phyloP scores from a whole-genome alignment of 2,888 invertebrate genomes.

The Hypercompe scribonia region DNA sequence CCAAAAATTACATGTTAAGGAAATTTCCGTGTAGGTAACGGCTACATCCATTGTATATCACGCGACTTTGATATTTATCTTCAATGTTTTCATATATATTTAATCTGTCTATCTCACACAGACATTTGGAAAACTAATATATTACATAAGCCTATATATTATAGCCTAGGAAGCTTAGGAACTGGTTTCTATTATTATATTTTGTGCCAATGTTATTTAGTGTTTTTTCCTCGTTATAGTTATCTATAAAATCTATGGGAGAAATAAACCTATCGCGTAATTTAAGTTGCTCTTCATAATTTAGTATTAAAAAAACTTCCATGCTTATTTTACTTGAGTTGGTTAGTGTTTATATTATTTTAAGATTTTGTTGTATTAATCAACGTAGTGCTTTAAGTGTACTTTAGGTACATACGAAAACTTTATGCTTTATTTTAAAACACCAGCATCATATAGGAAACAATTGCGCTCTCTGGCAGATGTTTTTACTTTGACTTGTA shows the following conservation, averaged over 20 bases:
- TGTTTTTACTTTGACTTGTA: slow-evolving; percentile 2
- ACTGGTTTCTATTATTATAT: neutral
- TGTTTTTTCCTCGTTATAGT: neutral
- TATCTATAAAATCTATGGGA: neutral
- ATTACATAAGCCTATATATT: too few species aligned
- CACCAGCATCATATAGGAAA: neutral
- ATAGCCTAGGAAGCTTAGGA: too few species aligned
- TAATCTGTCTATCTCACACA: neutral
- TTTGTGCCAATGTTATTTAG: neutral
- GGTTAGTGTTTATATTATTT: neutral
- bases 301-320: neutral
- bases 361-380: neutral
- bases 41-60: slow-evolving; percentile 32
- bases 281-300: neutral
- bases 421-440: neutral
- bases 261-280: neutral
- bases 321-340: neutral
- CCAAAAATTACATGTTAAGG: slow-evolving; percentile 68
- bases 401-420: neutral
- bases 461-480: neutral
- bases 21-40: slow-evolving; percentile 57
- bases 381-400: neutral
- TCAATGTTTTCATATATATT: slow-evolving; percentile 32
- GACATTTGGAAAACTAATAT: neutral
- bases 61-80: slow-evolving; percentile 45